Evolutionary conservation across 1,140 invertebrate genomes (phyloP), one percentile per base, ranked within the genome.

Genomic region (Thrips palmi): DNA sequence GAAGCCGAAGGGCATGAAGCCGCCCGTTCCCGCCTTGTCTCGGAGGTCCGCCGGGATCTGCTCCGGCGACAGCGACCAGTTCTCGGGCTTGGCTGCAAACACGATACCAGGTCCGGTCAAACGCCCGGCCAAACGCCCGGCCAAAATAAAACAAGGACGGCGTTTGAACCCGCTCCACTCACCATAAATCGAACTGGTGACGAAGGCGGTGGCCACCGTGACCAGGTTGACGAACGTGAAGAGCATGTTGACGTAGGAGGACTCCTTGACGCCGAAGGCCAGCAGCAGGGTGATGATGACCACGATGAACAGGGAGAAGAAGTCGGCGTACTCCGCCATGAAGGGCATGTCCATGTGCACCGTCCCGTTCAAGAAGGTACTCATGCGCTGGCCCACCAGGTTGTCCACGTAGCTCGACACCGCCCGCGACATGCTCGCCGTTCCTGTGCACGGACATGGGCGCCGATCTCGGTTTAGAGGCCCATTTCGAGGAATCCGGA

Each of bases 211-310:
- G 0, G 67, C 40, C n/a, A 97, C 78, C 1, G 89, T 87, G 0
- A 70, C 39, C 33, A 96, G 51, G 58, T 96, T 96, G 11, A 94
- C 60, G 0, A 65, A 58, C 0, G 89, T 93, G 53, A 94, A 94
- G 6, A 91, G 62, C 49, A 88, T 93, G 58, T 93, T 94, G 33
- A 94, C 62, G 28, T 71, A 67, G 4, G 86, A 79, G 0, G 88
- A 93, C 55, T 93, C 85, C 50, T 75, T 84, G 7, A 88, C 88
- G 17, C 89, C 89, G 34, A 80, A 57, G 1, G 73, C 70, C 4
- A 94, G 61, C 12, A 93, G 50, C 23, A 67, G 67, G 67, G 67
- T 47, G 52, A 77, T 59, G 14, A 67, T 12, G 1, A 76, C 36
- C 0, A 68, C 65, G 0, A 75, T 52, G 18, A 48, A 57, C 39